Percentiles rank a stretch among this genome's conserved stretches.
Evolutionary conservation across 2,888 invertebrate genomes (phyloP).

Genomic region (Phortica magna): DNA sequence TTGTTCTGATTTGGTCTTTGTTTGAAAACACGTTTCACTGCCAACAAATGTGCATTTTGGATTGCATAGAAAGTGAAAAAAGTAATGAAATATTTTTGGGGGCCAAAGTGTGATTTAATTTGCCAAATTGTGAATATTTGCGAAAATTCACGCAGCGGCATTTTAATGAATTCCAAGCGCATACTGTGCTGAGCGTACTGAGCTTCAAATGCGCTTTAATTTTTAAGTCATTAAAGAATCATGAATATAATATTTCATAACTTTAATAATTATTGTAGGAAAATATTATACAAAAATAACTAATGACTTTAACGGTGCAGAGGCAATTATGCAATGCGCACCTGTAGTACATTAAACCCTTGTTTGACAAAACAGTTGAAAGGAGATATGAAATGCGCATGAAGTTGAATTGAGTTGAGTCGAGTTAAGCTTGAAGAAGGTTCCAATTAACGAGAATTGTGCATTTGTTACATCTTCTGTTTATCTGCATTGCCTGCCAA

Average conservation of each 20-base stretch:
- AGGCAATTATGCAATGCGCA: neutral
- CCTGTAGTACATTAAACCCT: neutral
- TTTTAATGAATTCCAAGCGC: constrained; percentile 6
- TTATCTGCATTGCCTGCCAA: neutral
- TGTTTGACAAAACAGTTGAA: neutral
- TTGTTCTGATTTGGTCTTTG: neutral
- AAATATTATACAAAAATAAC: neutral
- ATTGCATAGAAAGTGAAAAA: neutral
- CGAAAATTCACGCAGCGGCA: neutral
- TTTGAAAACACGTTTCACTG: too few relatives aligned
- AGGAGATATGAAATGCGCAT: neutral
- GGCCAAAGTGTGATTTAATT: constrained; percentile 17
- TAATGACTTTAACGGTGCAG: neutral
- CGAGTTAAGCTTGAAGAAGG: neutral
- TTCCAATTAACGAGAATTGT: neutral
- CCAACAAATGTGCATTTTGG: too few relatives aligned
- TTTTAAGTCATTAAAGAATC: neutral
- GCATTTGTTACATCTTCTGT: neutral
- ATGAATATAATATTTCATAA: neutral
- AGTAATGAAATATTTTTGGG: neutral
- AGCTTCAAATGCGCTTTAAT: neutral
- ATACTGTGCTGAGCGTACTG: neutral
- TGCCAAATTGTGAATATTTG: constrained; percentile 25
- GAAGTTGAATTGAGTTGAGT: neutral
- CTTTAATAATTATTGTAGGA: neutral